Base-by-base conservation (phyloP, 2,113 vertebrate species). In the Stegostoma tigrinum region DNA sequence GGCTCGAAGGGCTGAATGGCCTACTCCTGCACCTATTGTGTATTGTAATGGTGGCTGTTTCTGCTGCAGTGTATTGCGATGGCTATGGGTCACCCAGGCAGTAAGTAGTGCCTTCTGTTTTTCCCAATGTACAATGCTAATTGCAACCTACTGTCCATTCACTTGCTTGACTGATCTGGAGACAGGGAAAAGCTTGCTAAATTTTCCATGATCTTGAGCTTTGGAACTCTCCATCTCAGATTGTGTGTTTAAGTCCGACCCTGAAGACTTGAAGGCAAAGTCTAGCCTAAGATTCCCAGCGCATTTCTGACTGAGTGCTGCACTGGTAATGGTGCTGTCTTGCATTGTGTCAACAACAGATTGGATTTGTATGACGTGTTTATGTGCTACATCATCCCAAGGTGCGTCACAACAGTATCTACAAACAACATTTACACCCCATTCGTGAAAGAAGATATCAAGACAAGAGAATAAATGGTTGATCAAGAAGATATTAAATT, bases 31-130 rank as follows among this genome's bases (percentile, higher is more conserved):
- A n/a, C n/a, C n/a, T n/a, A n/a, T n/a, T n/a, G n/a, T n/a, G n/a
- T n/a, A n/a, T n/a, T n/a, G n/a, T n/a, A n/a, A n/a, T n/a, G n/a
- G n/a, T n/a, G 34, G 38, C 64, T 19, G 87, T 97, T 2, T 97
- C 97, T 23, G 97, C 96, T 45, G 52, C 45, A 30, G 52, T 67
- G 1, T 89, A 94, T 34, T 96, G 96, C n/a, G 27, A 55, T 12
- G 95, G 96, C 38, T 97, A 97, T 52, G 97, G 97, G 10, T 87
- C 45, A 27, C 2, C 85, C 45, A 87, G 10, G 6, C 48, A 87
- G 85, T 87, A 55, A 87, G 85, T 24, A 87, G 24, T 2, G 24
- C 30, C 24, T 87, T 27, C 24, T 87, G 85, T 52, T 87, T 48
- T 52, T 87, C 45, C 23, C 24, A 7, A 7, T 23, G 23, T 24